These are phyloP conservation scores for Eilema depressum DNA, from an alignment of 2,888 invertebrate species.

Conservation along the genomic window DNA sequence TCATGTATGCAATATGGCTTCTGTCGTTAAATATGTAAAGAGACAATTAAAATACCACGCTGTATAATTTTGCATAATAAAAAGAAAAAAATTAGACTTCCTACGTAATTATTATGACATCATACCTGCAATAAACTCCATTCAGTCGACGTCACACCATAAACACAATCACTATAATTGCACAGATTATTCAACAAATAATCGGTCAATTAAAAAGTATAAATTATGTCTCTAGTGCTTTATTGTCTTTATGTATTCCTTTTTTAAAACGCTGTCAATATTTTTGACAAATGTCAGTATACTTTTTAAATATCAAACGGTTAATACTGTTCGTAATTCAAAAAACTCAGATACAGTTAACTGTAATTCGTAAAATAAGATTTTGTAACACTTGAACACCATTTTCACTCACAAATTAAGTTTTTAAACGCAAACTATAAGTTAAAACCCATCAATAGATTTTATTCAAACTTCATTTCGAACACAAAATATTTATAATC, in stretches of 20 bases:
- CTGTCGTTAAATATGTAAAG: not conserved
- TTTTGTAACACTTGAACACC: constrained; percentile 31
- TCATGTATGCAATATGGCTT: not conserved
- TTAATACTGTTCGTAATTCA: constrained; percentile 25
- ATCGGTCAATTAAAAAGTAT: constrained; percentile 21
- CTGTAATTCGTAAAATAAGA: constrained; percentile 25
- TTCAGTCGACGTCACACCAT: constrained; percentile 22
- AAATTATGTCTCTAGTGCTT: not conserved
- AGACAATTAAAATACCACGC: not conserved
- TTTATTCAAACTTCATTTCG: not conserved
- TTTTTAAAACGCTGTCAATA: not conserved
- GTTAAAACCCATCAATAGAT: not conserved
- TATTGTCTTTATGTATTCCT: not conserved
- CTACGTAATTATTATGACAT: constrained; percentile 29
- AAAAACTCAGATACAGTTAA: constrained; percentile 7
- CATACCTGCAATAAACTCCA: constrained; percentile 42
- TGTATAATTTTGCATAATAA: constrained; percentile 5
- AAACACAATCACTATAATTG: constrained; percentile 21
- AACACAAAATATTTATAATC: not conserved
- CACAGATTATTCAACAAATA: constrained; percentile 27
- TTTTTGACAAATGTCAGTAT: not conserved
- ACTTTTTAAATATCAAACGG: constrained; percentile 8
- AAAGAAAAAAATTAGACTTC: not conserved
- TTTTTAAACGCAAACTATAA: constrained; percentile 15
- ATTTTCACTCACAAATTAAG: constrained; percentile 20